These are phyloP conservation scores for Pterostichus madidus DNA, from an alignment of 2,888 invertebrate genomes.

Conservation along the genomic window DNA sequence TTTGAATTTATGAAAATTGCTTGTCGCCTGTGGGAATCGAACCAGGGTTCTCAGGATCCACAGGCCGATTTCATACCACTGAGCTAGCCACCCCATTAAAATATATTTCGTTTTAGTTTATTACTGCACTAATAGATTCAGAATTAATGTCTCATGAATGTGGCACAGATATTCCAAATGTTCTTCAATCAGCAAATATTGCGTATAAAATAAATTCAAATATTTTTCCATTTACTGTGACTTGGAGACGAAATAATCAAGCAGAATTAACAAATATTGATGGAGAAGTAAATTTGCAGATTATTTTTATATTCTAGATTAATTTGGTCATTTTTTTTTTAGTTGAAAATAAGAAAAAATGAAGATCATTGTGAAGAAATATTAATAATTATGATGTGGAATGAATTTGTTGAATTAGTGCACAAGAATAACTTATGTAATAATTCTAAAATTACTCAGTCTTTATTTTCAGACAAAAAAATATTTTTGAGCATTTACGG, in stretches of 20 bases:
- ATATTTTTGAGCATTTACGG: constrained; percentile 76
- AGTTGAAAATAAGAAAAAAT: constrained; percentile 70
- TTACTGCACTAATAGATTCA: constrained; percentile 73
- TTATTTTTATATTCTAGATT: neutral
- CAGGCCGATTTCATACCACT: too few species aligned
- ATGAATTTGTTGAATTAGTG: constrained; percentile 74
- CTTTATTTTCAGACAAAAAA: constrained; percentile 72
- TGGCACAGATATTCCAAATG: constrained; percentile 71
- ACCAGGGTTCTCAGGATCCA: too few species aligned
- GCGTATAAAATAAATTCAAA: constrained; percentile 73
- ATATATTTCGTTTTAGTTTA: constrained; percentile 72
- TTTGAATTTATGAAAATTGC: too few species aligned
- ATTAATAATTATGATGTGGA: constrained; percentile 75
- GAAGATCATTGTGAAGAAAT: constrained; percentile 73
- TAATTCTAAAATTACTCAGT: constrained; percentile 73
- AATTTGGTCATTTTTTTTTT: constrained; percentile 66
- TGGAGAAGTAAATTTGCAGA: constrained; percentile 53
- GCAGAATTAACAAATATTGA: constrained; percentile 46
- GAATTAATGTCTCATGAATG: constrained; percentile 71
- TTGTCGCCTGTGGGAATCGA: too few species aligned
- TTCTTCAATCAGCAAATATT: constrained; percentile 72
- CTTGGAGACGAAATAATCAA: constrained; percentile 73
- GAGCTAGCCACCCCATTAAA: too few species aligned
- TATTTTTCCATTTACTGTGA: constrained; percentile 75
- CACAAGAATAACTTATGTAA: constrained; percentile 72